Percentiles rank a stretch among this genome's conserved stretches.
These are phyloP conservation scores for Tuta absoluta DNA, from an alignment of 2,888 invertebrate species.

Conservation along the genomic window DNA sequence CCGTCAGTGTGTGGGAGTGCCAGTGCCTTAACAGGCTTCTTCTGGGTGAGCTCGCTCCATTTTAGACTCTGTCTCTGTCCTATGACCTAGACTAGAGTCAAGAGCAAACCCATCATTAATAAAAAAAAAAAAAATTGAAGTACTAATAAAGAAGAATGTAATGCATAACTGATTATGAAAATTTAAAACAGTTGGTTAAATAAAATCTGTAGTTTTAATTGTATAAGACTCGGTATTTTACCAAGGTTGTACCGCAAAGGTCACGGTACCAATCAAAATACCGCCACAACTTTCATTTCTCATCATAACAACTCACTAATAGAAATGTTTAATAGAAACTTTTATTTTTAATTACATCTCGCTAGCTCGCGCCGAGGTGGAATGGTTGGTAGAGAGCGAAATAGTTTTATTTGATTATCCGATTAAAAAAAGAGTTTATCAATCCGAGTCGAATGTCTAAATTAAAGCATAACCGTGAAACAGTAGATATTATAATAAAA, in stretches of 20 bases:
- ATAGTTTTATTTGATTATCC: not conserved
- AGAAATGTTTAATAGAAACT: conserved; percentile 61
- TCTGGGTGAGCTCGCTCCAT: no score
- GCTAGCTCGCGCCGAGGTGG: conserved; percentile 27
- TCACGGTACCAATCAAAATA: conserved; percentile 63
- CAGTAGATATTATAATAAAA: no score
- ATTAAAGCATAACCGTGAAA: no score
- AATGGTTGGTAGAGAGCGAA: not conserved
- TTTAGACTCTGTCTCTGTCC: no score
- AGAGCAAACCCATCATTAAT: no score
- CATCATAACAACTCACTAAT: conserved; percentile 48
- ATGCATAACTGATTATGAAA: no score
- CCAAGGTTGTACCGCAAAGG: conserved; percentile 40
- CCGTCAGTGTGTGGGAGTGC: no score
- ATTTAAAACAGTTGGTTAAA: no score
- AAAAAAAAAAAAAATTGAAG: not conserved
- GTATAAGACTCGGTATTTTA: not conserved
- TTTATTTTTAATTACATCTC: conserved; percentile 61
- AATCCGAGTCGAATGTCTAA: no score
- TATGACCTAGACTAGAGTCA: no score
- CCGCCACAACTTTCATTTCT: conserved; percentile 57
- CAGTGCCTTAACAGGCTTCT: no score
- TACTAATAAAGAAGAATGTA: not conserved
- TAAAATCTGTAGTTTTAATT: not conserved
- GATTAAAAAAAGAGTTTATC: no score